Base-by-base conservation (phyloP, 2,888 invertebrate species). In the Mimumesa dahlbomi region DNA sequence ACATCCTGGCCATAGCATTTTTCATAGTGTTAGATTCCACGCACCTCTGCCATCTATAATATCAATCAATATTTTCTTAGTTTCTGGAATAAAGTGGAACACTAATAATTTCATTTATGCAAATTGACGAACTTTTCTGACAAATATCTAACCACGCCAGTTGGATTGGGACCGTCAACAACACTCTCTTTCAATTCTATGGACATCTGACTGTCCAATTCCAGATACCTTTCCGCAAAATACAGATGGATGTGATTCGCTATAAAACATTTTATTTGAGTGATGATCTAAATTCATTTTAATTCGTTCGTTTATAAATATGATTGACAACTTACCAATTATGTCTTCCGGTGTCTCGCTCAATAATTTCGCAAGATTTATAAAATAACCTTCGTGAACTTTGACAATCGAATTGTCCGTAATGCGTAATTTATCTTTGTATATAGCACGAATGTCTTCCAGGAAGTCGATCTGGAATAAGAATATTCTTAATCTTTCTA, bases 1-100 rank as follows among this genome's bases (percentile, higher is more conserved):
- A 34, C 34, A 49, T 19, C 16, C 19, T 18, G 3, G n/a, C 19
- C 19, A 49, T 36, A 19, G 18, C 1, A 11, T 5, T 4, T 14
- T n/a, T 0, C 36, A 19, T 19, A 5, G 34, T 49, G 36, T 34
- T 9, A 11, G 2, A 19, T 19, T 36, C 19, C 14, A 49, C 11
- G 19, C 19, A 34, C 9, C 1, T n/a, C 2, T 34, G 3, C 49
- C 49, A 49, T 19, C 49, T 48, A 16, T 2, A 48, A 48, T 48
- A 21, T 22, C 11, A 9, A 5, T 21, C 3, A 6, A 36, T 11
- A 36, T 36, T 6, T 36, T 36, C 14, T 36, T 11, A 36, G 11
- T 4, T 3, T 36, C n/a, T 13, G 11, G 7, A 25, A 36, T 36
- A 13, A 3, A 13, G 3, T 36, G 2, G 5, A 36, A 11, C 3